phyloP scores from a whole-genome alignment of 2,888 invertebrate genomes.

The Sarcophaga variegata region DNA sequence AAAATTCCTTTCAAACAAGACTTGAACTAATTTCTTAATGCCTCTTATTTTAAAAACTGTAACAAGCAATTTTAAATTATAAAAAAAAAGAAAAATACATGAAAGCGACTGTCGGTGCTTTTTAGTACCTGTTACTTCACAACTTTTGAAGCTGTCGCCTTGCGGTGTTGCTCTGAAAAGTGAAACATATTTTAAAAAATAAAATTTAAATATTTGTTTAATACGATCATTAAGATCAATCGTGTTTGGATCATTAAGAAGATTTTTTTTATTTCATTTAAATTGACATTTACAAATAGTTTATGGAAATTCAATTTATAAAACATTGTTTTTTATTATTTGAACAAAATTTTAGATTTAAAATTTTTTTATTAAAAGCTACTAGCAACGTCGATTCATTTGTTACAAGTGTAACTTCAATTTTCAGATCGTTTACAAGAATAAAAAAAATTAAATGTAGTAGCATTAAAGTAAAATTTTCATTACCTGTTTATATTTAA shows the following conservation, averaged over 20 bases:
- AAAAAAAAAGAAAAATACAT: background rate
- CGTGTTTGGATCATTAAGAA: slow-evolving; percentile 15
- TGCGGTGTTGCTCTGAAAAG: background rate
- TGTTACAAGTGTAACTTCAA: too few species aligned
- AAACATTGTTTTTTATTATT: background rate
- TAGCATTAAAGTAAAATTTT: too few species aligned
- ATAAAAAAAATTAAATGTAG: too few species aligned
- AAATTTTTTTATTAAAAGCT: too few species aligned
- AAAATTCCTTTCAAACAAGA: background rate
- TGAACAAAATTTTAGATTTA: too few species aligned
- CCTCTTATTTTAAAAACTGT: background rate
- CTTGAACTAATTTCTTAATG: background rate
- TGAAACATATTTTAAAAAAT: background rate
- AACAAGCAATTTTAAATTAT: background rate
- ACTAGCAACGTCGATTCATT: too few species aligned
- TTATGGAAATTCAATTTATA: background rate
- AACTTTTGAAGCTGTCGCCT: background rate
- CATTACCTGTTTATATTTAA: too few species aligned
- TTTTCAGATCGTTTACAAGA: too few species aligned
- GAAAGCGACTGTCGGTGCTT: background rate
- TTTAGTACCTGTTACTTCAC: background rate
- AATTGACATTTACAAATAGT: slow-evolving; percentile 29
- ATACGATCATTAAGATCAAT: background rate
- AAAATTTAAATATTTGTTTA: background rate
- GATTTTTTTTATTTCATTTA: background rate